Evolutionary conservation across 2,797 vertebrate genomes (phyloP).

Genomic region (Calcarius lapponicus): DNA sequence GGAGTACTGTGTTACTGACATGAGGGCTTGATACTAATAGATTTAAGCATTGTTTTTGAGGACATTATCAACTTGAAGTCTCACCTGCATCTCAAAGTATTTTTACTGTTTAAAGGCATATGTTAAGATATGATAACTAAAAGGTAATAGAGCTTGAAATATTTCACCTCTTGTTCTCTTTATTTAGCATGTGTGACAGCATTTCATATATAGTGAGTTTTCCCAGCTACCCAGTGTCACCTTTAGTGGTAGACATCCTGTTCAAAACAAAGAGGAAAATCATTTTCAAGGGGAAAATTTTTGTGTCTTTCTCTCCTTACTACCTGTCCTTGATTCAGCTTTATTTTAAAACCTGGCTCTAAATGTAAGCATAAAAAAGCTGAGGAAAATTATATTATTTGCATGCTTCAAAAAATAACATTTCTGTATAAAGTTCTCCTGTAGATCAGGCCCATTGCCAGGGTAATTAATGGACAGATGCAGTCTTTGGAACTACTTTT

Average conservation of each 20-base stretch:
- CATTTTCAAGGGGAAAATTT: background rate
- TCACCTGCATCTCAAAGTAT: background rate
- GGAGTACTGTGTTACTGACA: background rate
- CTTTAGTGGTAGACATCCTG: background rate
- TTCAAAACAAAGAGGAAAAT: background rate
- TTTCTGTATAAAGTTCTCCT: background rate
- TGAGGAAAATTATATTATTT: background rate
- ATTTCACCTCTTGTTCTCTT: background rate
- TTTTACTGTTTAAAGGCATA: background rate
- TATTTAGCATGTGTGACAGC: background rate
- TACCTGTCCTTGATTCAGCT: background rate
- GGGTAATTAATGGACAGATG: background rate
- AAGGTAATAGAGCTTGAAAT: background rate
- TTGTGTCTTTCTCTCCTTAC: background rate
- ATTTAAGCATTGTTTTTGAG: background rate
- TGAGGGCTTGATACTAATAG: background rate
- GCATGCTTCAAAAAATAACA: background rate
- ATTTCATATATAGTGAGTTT: background rate
- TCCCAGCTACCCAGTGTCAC: background rate
- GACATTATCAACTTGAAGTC: background rate
- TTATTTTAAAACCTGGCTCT: background rate
- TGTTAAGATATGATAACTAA: background rate
- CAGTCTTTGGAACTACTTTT: slow-evolving; percentile 35
- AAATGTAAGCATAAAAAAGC: background rate
- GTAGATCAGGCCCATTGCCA: background rate